Evolutionary conservation across 2,888 invertebrate genomes (phyloP).

Genomic region (Erynnis tages): DNA sequence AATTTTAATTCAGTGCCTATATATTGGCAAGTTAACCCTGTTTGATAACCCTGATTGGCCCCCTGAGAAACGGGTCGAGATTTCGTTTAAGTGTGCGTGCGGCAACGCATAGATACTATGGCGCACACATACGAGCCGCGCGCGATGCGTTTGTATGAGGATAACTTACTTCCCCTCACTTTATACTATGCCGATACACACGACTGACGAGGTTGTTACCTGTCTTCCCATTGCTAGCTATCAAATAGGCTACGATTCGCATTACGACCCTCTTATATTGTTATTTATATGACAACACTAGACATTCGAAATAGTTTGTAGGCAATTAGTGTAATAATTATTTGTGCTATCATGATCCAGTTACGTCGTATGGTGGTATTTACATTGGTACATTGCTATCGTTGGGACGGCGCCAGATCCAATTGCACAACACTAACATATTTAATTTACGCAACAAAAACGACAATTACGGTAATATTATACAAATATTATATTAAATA

Average conservation of each 20-base stretch:
- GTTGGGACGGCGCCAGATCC: neutral
- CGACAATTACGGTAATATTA: slow-evolving; percentile 47
- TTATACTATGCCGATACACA: neutral
- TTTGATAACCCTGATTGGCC: no score
- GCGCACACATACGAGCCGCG: no score
- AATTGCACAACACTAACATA: slow-evolving; percentile 50
- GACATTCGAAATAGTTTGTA: neutral
- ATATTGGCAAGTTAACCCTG: no score
- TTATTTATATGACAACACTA: slow-evolving; percentile 4
- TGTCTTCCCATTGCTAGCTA: slow-evolving; percentile 23
- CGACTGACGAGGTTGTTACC: slow-evolving; percentile 19
- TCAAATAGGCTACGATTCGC: slow-evolving; percentile 3
- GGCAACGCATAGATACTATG: no score
- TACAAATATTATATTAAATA: slow-evolving; percentile 46
- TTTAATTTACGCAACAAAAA: slow-evolving; percentile 54
- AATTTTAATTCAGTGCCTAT: no score
- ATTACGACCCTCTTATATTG: neutral
- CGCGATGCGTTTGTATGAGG: no score
- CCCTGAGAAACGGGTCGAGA: no score
- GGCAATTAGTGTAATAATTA: neutral
- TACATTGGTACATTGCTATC: neutral
- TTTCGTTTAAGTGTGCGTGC: no score
- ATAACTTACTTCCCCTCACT: no score
- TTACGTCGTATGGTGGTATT: neutral
- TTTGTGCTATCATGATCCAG: slow-evolving; percentile 3